phyloP scores from a whole-genome alignment of 2,888 invertebrate species.

The Ichneumon xanthorius region DNA sequence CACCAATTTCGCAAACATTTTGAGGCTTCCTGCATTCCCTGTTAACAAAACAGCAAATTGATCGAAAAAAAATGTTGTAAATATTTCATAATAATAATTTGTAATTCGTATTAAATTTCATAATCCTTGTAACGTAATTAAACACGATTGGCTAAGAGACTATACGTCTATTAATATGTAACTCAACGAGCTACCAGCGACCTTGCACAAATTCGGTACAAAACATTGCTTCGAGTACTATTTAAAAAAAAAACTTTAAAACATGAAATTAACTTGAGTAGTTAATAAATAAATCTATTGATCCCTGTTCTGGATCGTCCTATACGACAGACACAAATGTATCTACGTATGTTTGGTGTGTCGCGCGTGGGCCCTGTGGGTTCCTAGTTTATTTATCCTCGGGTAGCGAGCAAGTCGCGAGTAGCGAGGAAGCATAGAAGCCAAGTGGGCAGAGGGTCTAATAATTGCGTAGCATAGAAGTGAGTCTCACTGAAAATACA shows the following conservation, averaged over 20 bases:
- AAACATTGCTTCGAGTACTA: neutral
- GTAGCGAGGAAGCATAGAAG: constrained; percentile 40
- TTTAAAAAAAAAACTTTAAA: neutral
- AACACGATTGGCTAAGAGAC: no score
- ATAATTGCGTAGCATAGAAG: constrained; percentile 49
- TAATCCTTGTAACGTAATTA: no score
- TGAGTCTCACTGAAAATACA: neutral
- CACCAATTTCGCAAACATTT: neutral
- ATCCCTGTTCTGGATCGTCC: constrained; percentile 39
- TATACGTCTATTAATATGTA: neutral
- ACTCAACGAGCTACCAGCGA: neutral
- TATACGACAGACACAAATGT: constrained; percentile 20
- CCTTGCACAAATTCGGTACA: neutral
- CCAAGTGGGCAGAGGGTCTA: constrained; percentile 52
- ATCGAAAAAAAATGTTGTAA: no score
- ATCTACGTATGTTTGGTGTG: constrained; percentile 40
- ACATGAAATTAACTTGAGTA: neutral
- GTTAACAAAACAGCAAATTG: no score
- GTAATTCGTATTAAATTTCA: no score
- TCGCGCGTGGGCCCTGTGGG: constrained; percentile 53
- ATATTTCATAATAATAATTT: no score
- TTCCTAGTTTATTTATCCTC: constrained; percentile 60
- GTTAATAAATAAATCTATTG: constrained; percentile 20
- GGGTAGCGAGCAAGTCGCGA: constrained; percentile 32
- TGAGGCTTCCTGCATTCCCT: no score